phyloP scores from a whole-genome alignment of 2,113 vertebrate species.

The Xyliphius kryptos region DNA sequence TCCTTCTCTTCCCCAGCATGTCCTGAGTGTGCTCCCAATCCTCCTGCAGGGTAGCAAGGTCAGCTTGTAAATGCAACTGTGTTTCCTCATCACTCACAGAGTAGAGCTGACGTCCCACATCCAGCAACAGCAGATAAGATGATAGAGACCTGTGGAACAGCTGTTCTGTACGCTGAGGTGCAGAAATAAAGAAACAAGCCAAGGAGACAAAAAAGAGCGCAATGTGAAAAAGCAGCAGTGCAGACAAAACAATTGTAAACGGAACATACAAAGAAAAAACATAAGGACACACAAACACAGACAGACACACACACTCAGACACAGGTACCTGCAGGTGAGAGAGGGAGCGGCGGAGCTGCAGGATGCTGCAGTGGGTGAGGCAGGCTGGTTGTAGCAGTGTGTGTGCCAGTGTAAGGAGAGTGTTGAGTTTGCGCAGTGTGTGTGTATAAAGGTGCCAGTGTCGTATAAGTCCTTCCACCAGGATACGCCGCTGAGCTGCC shows the following conservation, averaged over 20 bases:
- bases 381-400: constrained; percentile 61
- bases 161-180: constrained; percentile 67
- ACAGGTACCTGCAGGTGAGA: constrained; percentile 68
- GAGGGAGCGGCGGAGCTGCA: constrained; percentile 61
- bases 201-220: background rate
- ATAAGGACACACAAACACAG: background rate
- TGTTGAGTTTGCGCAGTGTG: constrained; percentile 63
- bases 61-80: constrained; percentile 56
- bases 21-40: constrained; percentile 66
- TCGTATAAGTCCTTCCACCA: constrained; percentile 63
- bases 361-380: constrained; percentile 61
- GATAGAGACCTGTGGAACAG: constrained; percentile 71
- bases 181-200: background rate
- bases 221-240: background rate
- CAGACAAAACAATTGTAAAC: background rate
- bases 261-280: background rate
- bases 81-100: constrained; percentile 53
- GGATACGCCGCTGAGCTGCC: constrained; percentile 66
- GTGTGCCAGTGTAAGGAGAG: constrained; percentile 60
- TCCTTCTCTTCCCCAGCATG: constrained; percentile 59
- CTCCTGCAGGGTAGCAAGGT: constrained; percentile 68
- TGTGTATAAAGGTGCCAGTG: constrained; percentile 73
- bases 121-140: constrained; percentile 66
- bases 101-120: constrained; percentile 70
- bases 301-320: constrained; percentile 19